phyloP scores from a whole-genome alignment of 2,888 invertebrate genomes.

The Apamea monoglypha region DNA sequence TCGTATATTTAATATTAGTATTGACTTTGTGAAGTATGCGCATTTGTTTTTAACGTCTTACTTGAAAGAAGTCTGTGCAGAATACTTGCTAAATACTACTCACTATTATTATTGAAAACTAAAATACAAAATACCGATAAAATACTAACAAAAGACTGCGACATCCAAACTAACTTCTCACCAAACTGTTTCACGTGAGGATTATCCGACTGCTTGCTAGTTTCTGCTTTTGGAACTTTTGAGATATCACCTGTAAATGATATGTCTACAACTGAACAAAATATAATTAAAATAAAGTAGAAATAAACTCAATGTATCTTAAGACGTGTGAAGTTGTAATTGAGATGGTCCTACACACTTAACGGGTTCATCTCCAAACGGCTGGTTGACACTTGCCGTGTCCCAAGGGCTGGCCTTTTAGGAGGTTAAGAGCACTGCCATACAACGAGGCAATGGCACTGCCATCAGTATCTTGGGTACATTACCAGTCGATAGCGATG shows the following conservation, averaged over 20 bases:
- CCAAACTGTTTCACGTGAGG: slow-evolving; percentile 47
- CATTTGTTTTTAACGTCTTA: background rate
- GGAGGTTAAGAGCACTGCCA: too few species aligned
- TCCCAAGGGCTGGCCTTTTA: too few species aligned
- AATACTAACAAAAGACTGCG: slow-evolving; percentile 8
- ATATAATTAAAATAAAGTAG: background rate
- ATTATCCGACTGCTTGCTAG: background rate
- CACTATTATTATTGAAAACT: slow-evolving; percentile 2
- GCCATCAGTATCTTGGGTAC: too few species aligned
- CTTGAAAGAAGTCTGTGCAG: background rate
- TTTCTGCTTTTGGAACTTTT: background rate
- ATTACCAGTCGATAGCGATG: too few species aligned
- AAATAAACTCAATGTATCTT: background rate
- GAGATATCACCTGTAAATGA: slow-evolving; percentile 37
- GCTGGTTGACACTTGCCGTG: too few species aligned
- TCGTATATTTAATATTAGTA: background rate
- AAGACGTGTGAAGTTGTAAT: background rate
- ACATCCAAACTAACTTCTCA: slow-evolving; percentile 28
- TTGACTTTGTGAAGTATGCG: background rate
- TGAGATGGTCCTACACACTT: background rate
- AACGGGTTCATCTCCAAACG: too few species aligned
- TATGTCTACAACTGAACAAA: slow-evolving; percentile 14
- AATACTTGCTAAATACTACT: slow-evolving; percentile 7
- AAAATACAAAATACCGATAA: slow-evolving; percentile 16
- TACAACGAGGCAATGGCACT: too few species aligned